Conservation (phyloP, 2,888 invertebrate genomes). For the Dexiosoma caninum region DNA sequence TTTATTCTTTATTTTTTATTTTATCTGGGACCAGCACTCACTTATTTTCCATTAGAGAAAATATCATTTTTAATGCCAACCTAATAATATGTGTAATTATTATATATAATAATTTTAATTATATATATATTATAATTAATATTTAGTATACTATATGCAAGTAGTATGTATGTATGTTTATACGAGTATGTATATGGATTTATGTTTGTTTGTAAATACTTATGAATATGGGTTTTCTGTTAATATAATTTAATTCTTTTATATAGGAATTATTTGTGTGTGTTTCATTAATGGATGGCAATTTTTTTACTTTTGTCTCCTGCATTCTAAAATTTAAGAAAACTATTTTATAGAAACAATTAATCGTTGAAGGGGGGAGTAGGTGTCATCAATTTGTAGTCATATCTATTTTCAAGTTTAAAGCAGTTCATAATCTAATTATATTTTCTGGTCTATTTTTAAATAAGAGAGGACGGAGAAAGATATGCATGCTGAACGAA, state of each 20-base stretch:
- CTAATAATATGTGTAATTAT: no score
- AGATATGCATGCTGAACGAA: conserved; percentile 55
- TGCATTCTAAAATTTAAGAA: conserved; percentile 21
- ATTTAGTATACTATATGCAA: not conserved
- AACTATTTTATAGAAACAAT: not conserved
- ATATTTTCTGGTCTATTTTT: not conserved
- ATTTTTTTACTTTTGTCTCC: not conserved
- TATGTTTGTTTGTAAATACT: not conserved
- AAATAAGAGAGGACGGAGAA: conserved; percentile 58
- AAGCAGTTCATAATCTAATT: not conserved
- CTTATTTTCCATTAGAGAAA: conserved; percentile 24
- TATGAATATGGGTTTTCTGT: conserved; percentile 10
- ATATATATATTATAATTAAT: no score
- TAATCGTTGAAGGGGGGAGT: not conserved
- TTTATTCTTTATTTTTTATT: not conserved
- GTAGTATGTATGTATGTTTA: no score
- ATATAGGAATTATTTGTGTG: conserved; percentile 59
- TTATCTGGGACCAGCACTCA: no score
- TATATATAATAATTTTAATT: no score
- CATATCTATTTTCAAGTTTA: not conserved
- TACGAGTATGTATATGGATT: not conserved
- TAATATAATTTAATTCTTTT: conserved; percentile 33
- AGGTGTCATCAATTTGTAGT: not conserved
- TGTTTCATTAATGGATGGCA: conserved; percentile 61
- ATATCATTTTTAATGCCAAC: conserved; percentile 57